phyloP scores from a whole-genome alignment of 2,113 vertebrate species.

The Heteronetta atricapilla region DNA sequence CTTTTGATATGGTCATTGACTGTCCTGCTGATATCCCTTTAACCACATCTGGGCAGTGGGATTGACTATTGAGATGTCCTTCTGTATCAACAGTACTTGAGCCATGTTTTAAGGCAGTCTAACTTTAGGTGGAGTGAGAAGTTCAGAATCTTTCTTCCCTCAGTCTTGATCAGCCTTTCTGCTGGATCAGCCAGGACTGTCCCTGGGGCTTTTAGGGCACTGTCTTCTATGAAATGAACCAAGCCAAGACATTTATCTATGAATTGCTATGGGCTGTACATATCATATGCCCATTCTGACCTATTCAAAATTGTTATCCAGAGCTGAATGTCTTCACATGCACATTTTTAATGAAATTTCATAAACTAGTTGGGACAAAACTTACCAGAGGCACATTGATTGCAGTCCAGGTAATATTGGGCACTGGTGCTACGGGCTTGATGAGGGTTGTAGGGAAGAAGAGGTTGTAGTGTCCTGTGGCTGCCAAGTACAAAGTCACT shows the following conservation, averaged over 20 bases:
- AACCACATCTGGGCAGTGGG: neutral
- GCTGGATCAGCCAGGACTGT: neutral
- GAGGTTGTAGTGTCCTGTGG: slow-evolving; percentile 89
- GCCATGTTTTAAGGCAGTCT: neutral
- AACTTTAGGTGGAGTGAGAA: neutral
- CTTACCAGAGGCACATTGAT: slow-evolving; percentile 85
- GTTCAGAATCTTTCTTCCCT: neutral
- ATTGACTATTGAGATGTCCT: neutral
- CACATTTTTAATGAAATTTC: neutral
- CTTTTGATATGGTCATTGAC: neutral
- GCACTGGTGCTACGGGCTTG: slow-evolving; percentile 76
- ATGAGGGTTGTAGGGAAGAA: slow-evolving; percentile 87
- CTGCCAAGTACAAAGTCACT: slow-evolving; percentile 89
- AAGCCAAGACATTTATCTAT: neutral
- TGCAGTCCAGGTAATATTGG: slow-evolving; percentile 90
- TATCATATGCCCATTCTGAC: neutral
- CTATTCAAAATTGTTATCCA: accelerated
- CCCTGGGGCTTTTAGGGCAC: neutral
- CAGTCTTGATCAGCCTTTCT: neutral
- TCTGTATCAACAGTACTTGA: neutral
- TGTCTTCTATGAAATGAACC: accelerated
- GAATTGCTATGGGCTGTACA: neutral
- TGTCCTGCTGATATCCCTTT: neutral
- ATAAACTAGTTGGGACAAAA: neutral
- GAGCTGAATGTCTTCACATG: accelerated